Base-by-base conservation (phyloP, 1,140 invertebrate species). In the Hyles euphorbiae region DNA sequence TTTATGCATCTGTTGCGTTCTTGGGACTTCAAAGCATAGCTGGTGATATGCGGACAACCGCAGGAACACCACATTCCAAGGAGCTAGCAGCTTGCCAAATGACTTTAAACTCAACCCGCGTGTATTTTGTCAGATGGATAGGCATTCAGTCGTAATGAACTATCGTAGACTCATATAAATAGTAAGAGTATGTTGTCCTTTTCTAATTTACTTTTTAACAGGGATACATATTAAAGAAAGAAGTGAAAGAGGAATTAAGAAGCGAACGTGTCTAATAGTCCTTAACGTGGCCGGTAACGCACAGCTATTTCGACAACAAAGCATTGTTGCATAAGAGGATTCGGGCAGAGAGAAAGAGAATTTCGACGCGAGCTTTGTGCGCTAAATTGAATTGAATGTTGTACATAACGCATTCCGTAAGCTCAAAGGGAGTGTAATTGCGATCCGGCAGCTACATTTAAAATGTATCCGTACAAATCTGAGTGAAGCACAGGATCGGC, bases 371-470 rank as follows among this genome's bases (percentile, higher is more conserved):
- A 74, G 76, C 78, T 84, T 84, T 86, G 81, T 83, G 72, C 67
- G 71, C 76, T 50, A 81, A 83, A 87, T 82, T 84, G 78, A 88
- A 88, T 84, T 80, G 81, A 80, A 86, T 81, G 80, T 83, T 81
- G 82, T 85, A 81, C 78, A 79, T 76, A 79, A 78, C 76, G 76
- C 81, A 87, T 84, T 80, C 75, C 74, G 76, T 69, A 67, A 78
- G 77, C 79, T 81, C 83, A 87, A 85, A 88, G 82, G 78, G 74
- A 83, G 78, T 81, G 78, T 87, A 84, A 85, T 85, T 87, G 79
- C 79, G 74, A 87, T 78, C 74, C 73, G 77, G 65, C 79, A 69
- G 81, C 78, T 81, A 80, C 76, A 88, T 88, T 88, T 84, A 79
- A 83, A 88, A 86, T 76, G 83, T 86, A 83, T 82, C 76, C 74